Conservation (phyloP, 2,797 vertebrate genomes). For the Anguilla megastoma region DNA sequence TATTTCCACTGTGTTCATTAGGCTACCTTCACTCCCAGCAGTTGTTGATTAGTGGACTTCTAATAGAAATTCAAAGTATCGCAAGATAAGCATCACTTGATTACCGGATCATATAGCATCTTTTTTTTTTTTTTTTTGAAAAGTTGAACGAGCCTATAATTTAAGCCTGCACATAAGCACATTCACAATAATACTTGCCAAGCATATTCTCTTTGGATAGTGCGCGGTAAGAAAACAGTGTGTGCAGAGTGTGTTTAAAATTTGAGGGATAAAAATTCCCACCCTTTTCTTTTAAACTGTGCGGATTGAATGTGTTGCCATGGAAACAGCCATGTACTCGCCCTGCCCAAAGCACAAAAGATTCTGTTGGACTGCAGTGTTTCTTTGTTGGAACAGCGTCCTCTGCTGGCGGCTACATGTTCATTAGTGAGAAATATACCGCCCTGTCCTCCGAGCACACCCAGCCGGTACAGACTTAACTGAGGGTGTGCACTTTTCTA, state of each 20-base stretch:
- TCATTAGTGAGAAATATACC: background rate
- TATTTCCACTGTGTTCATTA: background rate
- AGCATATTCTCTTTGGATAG: background rate
- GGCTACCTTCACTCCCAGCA: background rate
- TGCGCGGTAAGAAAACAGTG: background rate
- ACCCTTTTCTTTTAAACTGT: background rate
- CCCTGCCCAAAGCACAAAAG: constrained; percentile 5
- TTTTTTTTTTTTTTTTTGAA: background rate
- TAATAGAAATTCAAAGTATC: background rate
- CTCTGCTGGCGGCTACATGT: background rate
- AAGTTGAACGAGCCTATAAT: background rate
- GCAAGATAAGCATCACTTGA: background rate
- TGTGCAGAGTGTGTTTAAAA: background rate
- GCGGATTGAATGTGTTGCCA: constrained; percentile 11
- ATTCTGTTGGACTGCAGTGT: constrained; percentile 1
- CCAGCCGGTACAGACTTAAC: background rate
- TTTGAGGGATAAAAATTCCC: background rate
- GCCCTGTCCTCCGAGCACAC: background rate
- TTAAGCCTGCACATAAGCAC: background rate
- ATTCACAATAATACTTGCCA: background rate
- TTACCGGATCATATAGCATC: background rate
- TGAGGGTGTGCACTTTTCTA: background rate
- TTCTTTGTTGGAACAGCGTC: background rate
- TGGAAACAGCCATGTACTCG: constrained; percentile 14
- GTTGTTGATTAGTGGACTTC: background rate